These are phyloP conservation scores for Rhinogobius similis DNA, from an alignment of 2,113 vertebrate species.

Conservation along the genomic window DNA sequence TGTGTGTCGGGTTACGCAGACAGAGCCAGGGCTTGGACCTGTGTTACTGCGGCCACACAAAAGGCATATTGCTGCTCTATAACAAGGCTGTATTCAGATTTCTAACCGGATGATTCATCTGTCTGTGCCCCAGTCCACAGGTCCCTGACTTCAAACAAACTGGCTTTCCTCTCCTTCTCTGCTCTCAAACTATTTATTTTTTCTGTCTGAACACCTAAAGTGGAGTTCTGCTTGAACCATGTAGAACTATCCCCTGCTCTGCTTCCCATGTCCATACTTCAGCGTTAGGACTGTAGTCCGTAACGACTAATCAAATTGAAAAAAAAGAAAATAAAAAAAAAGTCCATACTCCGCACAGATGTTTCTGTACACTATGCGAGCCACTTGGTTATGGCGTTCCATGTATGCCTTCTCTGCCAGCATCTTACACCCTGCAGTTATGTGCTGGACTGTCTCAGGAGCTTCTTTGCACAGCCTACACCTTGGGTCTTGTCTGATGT, in stretches of 20 bases:
- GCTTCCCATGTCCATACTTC: background rate
- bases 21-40: constrained; percentile 48
- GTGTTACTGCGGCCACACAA: constrained; percentile 74
- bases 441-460: too few relatives aligned
- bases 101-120: constrained; percentile 73
- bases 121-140: constrained; percentile 55
- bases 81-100: constrained; percentile 71
- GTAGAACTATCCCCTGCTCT: constrained; percentile 32
- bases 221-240: constrained; percentile 49
- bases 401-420: too few relatives aligned
- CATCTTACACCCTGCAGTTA: too few relatives aligned
- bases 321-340: too few relatives aligned
- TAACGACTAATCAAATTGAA: too few relatives aligned
- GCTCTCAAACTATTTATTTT: constrained; percentile 72
- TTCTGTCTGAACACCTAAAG: constrained; percentile 64
- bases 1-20: constrained; percentile 68
- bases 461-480: too few relatives aligned
- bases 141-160: constrained; percentile 65
- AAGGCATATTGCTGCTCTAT: constrained; percentile 65
- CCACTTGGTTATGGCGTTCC: too few relatives aligned
- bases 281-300: background rate
- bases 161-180: constrained; percentile 44
- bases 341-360: too few relatives aligned
- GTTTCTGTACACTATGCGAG: too few relatives aligned
- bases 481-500: too few relatives aligned